phyloP scores from a whole-genome alignment of 2,888 invertebrate species.

The Sussaba pulchella region DNA sequence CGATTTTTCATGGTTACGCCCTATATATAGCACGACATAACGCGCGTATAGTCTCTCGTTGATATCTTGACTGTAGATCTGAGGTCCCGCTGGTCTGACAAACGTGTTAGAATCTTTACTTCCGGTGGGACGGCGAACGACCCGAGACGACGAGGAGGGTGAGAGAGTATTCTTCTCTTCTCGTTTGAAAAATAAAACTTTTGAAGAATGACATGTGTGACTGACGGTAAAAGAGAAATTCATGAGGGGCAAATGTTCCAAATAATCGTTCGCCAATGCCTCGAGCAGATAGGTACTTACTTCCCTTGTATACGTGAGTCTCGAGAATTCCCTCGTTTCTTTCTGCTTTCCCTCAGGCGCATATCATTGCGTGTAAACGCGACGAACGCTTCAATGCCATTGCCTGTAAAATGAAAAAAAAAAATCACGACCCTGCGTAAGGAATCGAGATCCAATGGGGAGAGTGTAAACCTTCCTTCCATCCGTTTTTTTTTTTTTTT shows the following conservation, averaged over 20 bases:
- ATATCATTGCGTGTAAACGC: conserved; percentile 10
- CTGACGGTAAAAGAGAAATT: not conserved
- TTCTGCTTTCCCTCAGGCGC: conserved; percentile 5
- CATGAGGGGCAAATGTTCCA: not conserved
- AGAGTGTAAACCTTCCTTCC: not conserved
- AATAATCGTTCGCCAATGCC: conserved; percentile 20
- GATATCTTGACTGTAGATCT: not conserved
- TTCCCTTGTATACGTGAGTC: conserved; percentile 12
- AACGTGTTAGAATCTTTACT: conserved; percentile 6
- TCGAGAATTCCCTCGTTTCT: conserved; percentile 1
- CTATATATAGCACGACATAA: not conserved
- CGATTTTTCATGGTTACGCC: not conserved
- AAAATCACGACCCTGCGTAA: not conserved
- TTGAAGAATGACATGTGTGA: not conserved
- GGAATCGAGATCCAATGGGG: not conserved
- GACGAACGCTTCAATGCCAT: not conserved
- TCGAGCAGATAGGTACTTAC: conserved; percentile 13
- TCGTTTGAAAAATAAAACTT: conserved; percentile 25
- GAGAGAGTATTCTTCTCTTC: not conserved
- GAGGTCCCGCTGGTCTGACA: not conserved
- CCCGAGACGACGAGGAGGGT: not conserved
- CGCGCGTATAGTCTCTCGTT: not conserved
- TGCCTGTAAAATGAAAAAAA: not conserved
- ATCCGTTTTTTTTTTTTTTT: not conserved
- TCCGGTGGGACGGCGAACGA: not conserved